Evolutionary conservation across 2,888 invertebrate species (phyloP), one percentile per base, ranked within the genome.

Genomic region (Epinotia demarniana): DNA sequence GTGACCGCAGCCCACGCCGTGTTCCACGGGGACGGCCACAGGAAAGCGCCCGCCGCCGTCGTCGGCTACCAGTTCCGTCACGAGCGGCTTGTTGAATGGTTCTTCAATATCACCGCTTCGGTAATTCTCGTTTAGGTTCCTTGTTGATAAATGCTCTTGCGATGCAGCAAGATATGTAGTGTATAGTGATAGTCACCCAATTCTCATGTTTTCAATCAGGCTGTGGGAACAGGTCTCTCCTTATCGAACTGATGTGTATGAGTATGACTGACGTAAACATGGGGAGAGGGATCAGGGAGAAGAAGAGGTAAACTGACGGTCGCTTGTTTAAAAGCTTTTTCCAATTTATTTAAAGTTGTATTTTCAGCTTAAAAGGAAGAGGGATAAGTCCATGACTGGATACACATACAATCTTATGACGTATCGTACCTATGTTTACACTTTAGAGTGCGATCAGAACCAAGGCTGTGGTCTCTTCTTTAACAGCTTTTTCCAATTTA

Each of bases 1-100:
- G 97, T 98, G 16, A 98, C 98, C 1, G 98, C 97, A 1, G 97
- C 97, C 71, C 97, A 97, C 86, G 98, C 98, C 0, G 96, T 98
- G 66, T 98, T 96, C 83, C 96, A 96, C 69, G 90, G 89, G 16
- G 95, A 95, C 79, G 95, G 94, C 0, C 94, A 94, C 43, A 94
- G 93, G 83, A 95, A 95, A 77, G 95, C 96, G 0, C 96, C 96
- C 3, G 96, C 96, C 0, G 96, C 96, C 0, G 96, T 96, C 11
- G 95, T 96, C 39, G 96, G 96, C 4, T 96, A 97, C 82, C 98
- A 98, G 85, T 97, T 98, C 88, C 96, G 96, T 79, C 97, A 98
- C 82, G 95, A 96, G 63, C 95, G 96, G 6, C 95, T 98, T 79
- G 95, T 95, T 80, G 95, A 96, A 71, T 95, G 97, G 84, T 98